phyloP scores from a whole-genome alignment of 1,140 invertebrate species.

The Neodiprion pinetum region DNA sequence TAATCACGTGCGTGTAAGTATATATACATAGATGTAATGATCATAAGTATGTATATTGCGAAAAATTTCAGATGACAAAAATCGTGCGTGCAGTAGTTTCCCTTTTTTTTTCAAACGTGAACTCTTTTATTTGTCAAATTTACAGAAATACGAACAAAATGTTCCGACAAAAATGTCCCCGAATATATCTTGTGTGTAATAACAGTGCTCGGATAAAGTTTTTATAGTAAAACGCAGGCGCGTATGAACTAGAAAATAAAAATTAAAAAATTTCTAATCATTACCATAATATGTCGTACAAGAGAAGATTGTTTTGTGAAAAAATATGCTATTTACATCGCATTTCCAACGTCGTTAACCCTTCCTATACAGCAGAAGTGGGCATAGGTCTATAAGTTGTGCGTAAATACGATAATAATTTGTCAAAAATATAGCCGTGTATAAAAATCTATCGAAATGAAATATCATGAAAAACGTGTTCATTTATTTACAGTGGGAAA shows the following conservation, averaged over 20 bases:
- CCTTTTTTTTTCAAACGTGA: too few relatives aligned
- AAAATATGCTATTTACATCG: slow-evolving; percentile 62
- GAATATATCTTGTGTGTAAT: background rate
- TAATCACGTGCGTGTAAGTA: too few relatives aligned
- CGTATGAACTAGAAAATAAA: background rate
- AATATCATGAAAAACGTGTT: slow-evolving; percentile 7
- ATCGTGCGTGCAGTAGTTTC: too few relatives aligned
- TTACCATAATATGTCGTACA: background rate
- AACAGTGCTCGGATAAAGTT: background rate
- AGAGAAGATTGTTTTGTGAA: slow-evolving; percentile 44
- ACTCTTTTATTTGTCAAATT: too few relatives aligned
- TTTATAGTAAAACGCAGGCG: background rate
- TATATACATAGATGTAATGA: too few relatives aligned
- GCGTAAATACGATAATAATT: slow-evolving; percentile 50
- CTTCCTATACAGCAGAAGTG: background rate
- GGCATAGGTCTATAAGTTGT: slow-evolving; percentile 40
- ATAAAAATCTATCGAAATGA: slow-evolving; percentile 48
- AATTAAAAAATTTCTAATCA: background rate
- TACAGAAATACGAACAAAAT: background rate
- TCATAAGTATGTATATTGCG: too few relatives aligned
- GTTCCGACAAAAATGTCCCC: background rate
- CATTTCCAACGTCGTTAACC: slow-evolving; percentile 33
- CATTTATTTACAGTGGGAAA: slow-evolving; percentile 13
- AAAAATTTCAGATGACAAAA: too few relatives aligned
- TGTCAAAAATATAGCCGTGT: slow-evolving; percentile 40